Conservation (phyloP, 2,113 vertebrate genomes). For the Chamaea fasciata region DNA sequence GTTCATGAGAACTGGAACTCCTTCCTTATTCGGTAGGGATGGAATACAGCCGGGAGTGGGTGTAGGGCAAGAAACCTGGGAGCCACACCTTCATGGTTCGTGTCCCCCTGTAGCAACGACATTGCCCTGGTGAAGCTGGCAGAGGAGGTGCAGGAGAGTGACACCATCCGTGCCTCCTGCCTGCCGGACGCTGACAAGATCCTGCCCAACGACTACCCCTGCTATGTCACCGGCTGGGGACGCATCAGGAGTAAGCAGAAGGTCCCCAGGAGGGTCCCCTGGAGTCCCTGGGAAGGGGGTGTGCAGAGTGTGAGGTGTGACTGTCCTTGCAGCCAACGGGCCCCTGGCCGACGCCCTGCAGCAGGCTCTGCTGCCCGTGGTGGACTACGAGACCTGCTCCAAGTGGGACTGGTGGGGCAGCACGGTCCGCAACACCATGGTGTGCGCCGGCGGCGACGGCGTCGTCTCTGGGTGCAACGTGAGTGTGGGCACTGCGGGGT, state of each 20-base stretch:
- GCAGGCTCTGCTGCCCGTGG: constrained; percentile 85
- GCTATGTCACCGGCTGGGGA: constrained; percentile 92
- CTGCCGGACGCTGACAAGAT: constrained; percentile 66
- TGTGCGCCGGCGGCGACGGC: constrained; percentile 88
- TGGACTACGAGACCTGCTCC: constrained; percentile 73
- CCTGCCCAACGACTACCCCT: constrained; percentile 68
- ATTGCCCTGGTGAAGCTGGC: constrained; percentile 88
- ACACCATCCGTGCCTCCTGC: constrained; percentile 76
- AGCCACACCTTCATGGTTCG: rapidly evolving
- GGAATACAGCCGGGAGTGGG: rapidly evolving
- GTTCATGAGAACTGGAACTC: constrained; percentile 84
- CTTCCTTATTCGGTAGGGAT: neutral
- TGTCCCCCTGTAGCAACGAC: constrained; percentile 76
- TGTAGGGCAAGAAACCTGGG: rapidly evolving
- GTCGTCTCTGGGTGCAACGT: constrained; percentile 84
- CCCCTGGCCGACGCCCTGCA: constrained; percentile 82
- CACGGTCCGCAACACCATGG: constrained; percentile 74
- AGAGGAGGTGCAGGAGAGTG: constrained; percentile 45
- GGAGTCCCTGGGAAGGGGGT: no score
- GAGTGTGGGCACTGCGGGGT: constrained; percentile 7
- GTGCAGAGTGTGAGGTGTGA: neutral
- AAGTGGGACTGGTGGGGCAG: constrained; percentile 80
- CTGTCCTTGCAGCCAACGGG: constrained; percentile 73
- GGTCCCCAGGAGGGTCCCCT: neutral
- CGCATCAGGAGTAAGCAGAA: constrained; percentile 80